Evolutionary conservation across 30 jellyfish, hydroid and myxozoan genomes (phyloP).

Genomic region (Aurelia aurita complex sp. Pacific): DNA sequence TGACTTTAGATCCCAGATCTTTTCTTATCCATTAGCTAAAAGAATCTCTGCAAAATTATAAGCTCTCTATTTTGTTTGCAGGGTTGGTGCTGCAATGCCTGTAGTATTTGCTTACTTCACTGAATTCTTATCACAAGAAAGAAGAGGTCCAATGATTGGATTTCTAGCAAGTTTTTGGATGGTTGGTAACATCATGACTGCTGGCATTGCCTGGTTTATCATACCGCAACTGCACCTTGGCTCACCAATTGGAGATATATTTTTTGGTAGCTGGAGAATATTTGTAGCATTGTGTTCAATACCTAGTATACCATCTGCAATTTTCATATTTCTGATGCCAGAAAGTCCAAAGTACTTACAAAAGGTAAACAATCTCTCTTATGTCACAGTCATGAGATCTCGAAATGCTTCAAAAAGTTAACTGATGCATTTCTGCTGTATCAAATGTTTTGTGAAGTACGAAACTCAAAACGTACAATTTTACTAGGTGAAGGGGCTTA

Average conservation of each 20-base stretch:
- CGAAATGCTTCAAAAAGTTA: too few relatives aligned
- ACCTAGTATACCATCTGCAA: constrained; percentile 91
- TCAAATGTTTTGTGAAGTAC: too few relatives aligned
- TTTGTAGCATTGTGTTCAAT: constrained; percentile 92
- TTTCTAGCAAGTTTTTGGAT: constrained; percentile 91
- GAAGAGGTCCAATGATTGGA: constrained; percentile 94
- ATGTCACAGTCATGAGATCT: too few relatives aligned
- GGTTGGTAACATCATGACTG: constrained; percentile 88
- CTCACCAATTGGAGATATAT: constrained; percentile 56
- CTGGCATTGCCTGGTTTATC: constrained; percentile 90
- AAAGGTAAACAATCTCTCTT: constrained; percentile 43
- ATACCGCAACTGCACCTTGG: constrained; percentile 88
- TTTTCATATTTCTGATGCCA: constrained; percentile 79
- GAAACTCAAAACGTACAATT: too few relatives aligned
- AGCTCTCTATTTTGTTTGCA: constrained; percentile 6
- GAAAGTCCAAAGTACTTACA: constrained; percentile 90
- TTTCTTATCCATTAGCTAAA: too few relatives aligned
- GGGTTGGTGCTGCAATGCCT: constrained; percentile 99
- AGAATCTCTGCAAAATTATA: neutral
- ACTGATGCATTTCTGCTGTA: too few relatives aligned
- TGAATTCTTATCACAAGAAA: constrained; percentile 73
- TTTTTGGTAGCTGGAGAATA: constrained; percentile 96
- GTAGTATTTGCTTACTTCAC: constrained; percentile 87
- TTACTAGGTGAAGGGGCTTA: too few relatives aligned
- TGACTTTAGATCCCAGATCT: too few relatives aligned